Evolutionary conservation across 2,797 vertebrate genomes (phyloP).

Genomic region (Falco peregrinus): DNA sequence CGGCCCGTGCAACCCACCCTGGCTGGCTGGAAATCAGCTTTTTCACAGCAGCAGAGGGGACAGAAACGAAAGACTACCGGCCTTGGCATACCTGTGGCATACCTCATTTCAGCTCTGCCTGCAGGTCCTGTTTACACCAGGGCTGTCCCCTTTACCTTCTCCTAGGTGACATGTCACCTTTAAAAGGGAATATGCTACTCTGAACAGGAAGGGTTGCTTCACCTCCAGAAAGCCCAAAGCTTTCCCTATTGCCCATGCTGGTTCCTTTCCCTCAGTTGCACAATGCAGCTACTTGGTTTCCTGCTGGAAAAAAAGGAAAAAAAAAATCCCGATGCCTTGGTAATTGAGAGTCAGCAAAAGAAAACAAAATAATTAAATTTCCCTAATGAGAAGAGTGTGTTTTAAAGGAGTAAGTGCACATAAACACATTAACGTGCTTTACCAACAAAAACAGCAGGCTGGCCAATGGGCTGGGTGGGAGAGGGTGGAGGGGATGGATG

Average conservation of each 20-base stretch:
- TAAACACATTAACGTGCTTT: neutral
- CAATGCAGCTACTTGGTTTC: neutral
- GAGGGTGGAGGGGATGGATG: neutral
- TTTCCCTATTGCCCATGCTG: neutral
- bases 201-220: neutral
- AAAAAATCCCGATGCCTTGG: neutral
- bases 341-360: neutral
- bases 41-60: rapidly evolving
- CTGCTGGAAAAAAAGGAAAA: neutral
- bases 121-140: neutral
- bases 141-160: neutral
- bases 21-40: neutral
- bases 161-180: neutral
- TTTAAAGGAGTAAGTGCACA: neutral
- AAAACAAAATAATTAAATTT: neutral
- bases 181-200: neutral
- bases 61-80: rapidly evolving
- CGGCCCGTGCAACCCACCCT: rapidly evolving
- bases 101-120: neutral
- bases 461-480: neutral
- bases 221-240: neutral
- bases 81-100: neutral
- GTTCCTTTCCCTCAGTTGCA: neutral
- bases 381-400: neutral
- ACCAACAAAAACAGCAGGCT: neutral